These are phyloP conservation scores for Mormoops blainvillei DNA, from an alignment of 2,113 vertebrate species.

Conservation along the genomic window DNA sequence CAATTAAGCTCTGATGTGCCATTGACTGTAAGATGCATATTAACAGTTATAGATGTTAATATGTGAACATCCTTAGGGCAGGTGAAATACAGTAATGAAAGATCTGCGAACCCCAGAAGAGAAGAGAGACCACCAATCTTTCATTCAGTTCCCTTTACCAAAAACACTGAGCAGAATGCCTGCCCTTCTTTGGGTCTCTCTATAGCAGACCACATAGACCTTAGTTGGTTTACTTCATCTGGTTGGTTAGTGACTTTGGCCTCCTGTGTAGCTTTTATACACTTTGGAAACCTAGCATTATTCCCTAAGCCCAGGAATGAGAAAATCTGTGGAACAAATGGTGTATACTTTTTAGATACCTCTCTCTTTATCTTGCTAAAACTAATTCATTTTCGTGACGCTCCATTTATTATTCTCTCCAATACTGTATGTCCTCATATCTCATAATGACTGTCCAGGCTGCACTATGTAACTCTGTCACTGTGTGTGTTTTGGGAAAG, in stretches of 20 bases:
- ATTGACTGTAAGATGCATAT: not conserved
- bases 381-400: not conserved
- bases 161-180: not conserved
- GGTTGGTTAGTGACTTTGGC: not conserved
- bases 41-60: not conserved
- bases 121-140: not conserved
- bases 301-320: not conserved
- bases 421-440: not conserved
- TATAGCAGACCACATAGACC: not conserved
- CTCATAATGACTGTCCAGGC: not conserved
- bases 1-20: not conserved
- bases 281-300: not conserved
- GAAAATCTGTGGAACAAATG: not conserved
- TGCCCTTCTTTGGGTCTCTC: not conserved
- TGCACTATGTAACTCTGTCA: not conserved
- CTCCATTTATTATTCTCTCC: not conserved
- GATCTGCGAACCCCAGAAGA: not conserved
- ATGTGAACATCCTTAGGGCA: not conserved
- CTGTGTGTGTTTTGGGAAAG: not conserved
- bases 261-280: not conserved
- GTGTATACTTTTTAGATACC: not conserved
- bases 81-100: not conserved
- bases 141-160: not conserved
- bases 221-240: not conserved
- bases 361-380: not conserved